Evolutionary conservation across 2,113 vertebrate species (phyloP).

Genomic region (Polyodon spathula): DNA sequence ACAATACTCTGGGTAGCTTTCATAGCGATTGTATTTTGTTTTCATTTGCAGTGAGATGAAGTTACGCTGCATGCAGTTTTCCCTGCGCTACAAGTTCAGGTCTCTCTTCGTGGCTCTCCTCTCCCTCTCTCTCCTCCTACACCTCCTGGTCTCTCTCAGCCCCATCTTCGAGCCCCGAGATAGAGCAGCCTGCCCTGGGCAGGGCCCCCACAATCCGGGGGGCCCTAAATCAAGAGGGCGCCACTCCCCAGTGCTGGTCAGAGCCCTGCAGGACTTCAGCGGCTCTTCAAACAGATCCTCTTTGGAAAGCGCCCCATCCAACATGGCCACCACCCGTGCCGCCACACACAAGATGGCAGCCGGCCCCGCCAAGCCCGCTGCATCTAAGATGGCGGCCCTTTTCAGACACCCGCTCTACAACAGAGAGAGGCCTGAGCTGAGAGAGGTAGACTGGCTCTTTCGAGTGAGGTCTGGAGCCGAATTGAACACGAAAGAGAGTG

Average conservation of each 20-base stretch:
- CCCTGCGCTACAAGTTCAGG: conserved; percentile 48
- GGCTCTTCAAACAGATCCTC: conserved; percentile 32
- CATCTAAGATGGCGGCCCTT: conserved; percentile 25
- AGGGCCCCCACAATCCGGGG: conserved; percentile 3
- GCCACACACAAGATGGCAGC: fast-evolving
- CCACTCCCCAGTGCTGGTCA: background rate
- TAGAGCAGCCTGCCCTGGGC: background rate
- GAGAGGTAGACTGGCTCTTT: conserved; percentile 62
- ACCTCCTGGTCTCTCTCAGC: conserved; percentile 48
- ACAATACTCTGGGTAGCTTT: too few relatives aligned
- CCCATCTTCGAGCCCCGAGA: conserved; percentile 23
- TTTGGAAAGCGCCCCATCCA: fast-evolving
- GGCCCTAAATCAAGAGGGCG: background rate
- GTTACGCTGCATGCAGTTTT: conserved; percentile 19
- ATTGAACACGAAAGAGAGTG: conserved; percentile 40
- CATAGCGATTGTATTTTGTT: background rate
- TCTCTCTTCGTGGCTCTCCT: conserved; percentile 49
- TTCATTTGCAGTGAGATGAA: background rate
- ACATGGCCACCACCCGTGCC: too few relatives aligned
- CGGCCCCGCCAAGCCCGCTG: background rate
- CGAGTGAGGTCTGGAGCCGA: conserved; percentile 46
- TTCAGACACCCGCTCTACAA: conserved; percentile 67
- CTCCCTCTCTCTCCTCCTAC: conserved; percentile 46
- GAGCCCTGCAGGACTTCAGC: conserved; percentile 39
- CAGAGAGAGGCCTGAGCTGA: conserved; percentile 29